Percentiles rank a stretch among this genome's conserved stretches.
phyloP scores from a whole-genome alignment of 37 sponge, comb jelly and placozoan species.

The Beroe forskalii region DNA sequence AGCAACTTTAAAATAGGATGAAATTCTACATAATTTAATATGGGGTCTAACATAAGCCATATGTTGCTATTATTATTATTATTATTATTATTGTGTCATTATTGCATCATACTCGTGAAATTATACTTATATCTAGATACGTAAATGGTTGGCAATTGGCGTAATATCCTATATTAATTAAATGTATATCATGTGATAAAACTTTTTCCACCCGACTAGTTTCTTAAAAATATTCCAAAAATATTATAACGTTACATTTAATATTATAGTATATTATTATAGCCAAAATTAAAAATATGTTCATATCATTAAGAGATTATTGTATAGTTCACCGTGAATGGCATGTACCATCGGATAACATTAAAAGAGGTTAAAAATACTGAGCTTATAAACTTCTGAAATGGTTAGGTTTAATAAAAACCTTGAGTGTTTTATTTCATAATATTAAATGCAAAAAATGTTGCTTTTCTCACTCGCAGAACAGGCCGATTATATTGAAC shows the following conservation, averaged over 20 bases:
- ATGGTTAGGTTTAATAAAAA: conserved; percentile 41
- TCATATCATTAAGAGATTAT: conserved; percentile 36
- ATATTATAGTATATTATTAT: neutral
- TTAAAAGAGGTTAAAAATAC: conserved; percentile 64
- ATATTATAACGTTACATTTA: neutral
- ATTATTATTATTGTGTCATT: no score
- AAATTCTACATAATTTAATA: no score
- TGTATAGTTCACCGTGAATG: no score
- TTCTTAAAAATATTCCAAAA: neutral
- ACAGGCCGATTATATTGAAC: no score
- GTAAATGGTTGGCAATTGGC: no score
- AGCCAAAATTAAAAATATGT: conserved; percentile 64
- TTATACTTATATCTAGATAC: no score
- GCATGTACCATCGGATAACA: neutral
- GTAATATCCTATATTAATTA: no score
- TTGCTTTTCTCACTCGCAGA: neutral
- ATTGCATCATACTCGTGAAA: no score
- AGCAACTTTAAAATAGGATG: no score
- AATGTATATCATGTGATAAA: neutral
- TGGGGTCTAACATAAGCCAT: no score
- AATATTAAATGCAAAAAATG: neutral
- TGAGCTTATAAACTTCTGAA: conserved; percentile 62
- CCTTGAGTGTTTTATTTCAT: conserved; percentile 35
- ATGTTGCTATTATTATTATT: no score
- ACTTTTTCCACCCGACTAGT: neutral